These are phyloP conservation scores for Linnaemya vulpina DNA, from an alignment of 2,888 invertebrate genomes.

Conservation along the genomic window DNA sequence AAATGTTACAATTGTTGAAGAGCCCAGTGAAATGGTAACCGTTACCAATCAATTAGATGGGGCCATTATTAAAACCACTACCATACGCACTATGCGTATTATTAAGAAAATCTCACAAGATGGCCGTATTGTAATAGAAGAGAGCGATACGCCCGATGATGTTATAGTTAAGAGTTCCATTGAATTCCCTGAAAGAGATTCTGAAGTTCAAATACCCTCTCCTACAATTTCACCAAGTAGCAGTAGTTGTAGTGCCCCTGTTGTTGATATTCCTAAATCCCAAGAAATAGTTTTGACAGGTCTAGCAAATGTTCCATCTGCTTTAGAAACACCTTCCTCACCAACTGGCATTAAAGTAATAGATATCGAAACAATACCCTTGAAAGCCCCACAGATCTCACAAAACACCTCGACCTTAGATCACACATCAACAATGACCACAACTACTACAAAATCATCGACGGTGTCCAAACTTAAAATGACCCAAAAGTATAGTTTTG, in stretches of 20 bases:
- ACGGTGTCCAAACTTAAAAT: conserved; percentile 78
- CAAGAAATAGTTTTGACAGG: conserved; percentile 53
- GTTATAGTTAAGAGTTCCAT: conserved; percentile 78
- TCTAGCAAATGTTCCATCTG: conserved; percentile 42
- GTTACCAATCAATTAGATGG: conserved; percentile 74
- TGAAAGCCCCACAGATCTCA: conserved; percentile 71
- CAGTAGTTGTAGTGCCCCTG: conserved; percentile 58
- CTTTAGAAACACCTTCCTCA: conserved; percentile 25
- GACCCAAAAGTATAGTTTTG: conserved; percentile 78
- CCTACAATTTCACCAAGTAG: conserved; percentile 50
- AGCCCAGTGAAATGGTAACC: conserved; percentile 69
- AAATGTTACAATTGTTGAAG: conserved; percentile 65
- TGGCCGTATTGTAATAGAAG: conserved; percentile 78
- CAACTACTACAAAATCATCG: conserved; percentile 74
- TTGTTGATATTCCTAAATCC: conserved; percentile 31
- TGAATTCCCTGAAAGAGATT: conserved; percentile 76
- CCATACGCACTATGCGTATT: conserved; percentile 80
- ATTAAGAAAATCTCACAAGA: conserved; percentile 79
- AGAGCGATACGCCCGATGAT: conserved; percentile 77
- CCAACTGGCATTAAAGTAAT: conserved; percentile 75
- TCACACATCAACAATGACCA: conserved; percentile 73
- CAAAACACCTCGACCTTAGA: conserved; percentile 61
- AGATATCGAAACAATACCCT: conserved; percentile 76
- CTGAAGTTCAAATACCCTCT: conserved; percentile 28
- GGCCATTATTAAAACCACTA: conserved; percentile 80